Evolutionary conservation across 2,888 invertebrate species (phyloP), one percentile per base, ranked within the genome.

Genomic region (Drosophila birchii): DNA sequence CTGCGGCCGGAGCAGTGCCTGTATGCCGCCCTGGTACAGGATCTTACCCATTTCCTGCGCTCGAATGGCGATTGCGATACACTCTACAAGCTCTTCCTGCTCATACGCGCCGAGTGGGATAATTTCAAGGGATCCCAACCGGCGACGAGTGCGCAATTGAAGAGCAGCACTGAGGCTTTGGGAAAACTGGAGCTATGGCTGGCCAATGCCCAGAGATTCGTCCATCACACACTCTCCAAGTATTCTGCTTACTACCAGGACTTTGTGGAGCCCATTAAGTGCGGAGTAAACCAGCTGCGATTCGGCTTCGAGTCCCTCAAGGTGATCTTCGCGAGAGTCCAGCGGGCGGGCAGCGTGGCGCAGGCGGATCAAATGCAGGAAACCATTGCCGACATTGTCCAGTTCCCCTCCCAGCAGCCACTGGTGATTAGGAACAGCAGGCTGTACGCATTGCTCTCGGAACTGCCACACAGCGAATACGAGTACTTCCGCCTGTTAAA

Each of bases 171-270:
- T 3, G 92, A 92, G 70, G 73, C 83, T 2, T 66, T 92, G 4
- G 89, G 84, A 54, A 90, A 90, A 53, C 74, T 93, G 3, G 86
- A 92, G 29, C 78, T 92, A 14, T 92, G 93, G 92, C 85, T 92
- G 41, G 85, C 86, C 7, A 93, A 92, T 75, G 90, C 92, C 2
- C 89, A 91, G 69, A 78, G 90, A 23, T 93, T 93, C 75, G 73
- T 91, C 1, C 82, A 91, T 66, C 91, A 92, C 29, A 91, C 90
- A 0, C 93, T 95, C 29, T 91, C 86, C 5, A 92, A 91, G 0
- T 96, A 95, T 88, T 93, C 94, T 0, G 93, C 94, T 4, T 94
- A 95, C n/a, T 97, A 97, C 89, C 96, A 96, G 0, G 98, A 98
- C 90, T 93, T 98, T 58, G 94, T 96, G 0, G 94, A 95, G 70